phyloP scores from a whole-genome alignment of 2,888 invertebrate genomes.

The Caradrina kadenii region DNA sequence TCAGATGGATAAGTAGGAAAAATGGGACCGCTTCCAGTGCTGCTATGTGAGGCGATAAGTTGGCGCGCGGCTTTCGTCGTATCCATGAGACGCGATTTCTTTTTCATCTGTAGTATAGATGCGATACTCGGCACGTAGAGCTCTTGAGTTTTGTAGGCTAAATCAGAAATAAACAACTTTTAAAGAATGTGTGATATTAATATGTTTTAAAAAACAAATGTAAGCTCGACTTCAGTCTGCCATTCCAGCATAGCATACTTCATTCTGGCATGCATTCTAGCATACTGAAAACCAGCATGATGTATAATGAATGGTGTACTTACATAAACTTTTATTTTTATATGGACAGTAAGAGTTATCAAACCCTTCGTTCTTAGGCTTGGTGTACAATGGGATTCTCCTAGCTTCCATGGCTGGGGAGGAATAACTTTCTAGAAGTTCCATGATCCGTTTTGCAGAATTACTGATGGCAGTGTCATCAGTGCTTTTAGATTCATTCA shows the following conservation, averaged over 20 bases:
- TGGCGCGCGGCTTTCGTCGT: conserved; percentile 91
- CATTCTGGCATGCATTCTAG: no score
- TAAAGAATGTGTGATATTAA: background rate
- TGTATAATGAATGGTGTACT: conserved; percentile 35
- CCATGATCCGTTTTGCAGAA: conserved; percentile 94
- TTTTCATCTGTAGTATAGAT: conserved; percentile 91
- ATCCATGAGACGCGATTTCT: conserved; percentile 90
- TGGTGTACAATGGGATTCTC: conserved; percentile 91
- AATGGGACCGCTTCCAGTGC: conserved; percentile 83
- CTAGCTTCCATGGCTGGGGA: conserved; percentile 95
- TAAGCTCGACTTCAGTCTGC: background rate
- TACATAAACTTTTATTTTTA: conserved; percentile 45
- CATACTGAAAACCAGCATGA: no score
- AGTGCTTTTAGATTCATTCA: conserved; percentile 70
- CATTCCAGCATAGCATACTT: background rate
- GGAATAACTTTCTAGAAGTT: conserved; percentile 95
- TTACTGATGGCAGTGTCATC: conserved; percentile 89
- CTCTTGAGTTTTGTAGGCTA: conserved; percentile 85
- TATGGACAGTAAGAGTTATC: conserved; percentile 37
- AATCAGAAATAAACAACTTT: conserved; percentile 21
- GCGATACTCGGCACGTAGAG: conserved; percentile 92
- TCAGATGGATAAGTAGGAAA: conserved; percentile 71
- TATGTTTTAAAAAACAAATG: conserved; percentile 3
- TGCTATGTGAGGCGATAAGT: conserved; percentile 90
- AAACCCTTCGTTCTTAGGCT: conserved; percentile 58